phyloP scores from a whole-genome alignment of 2,113 vertebrate species.

The Misgurnus mizolepis region DNA sequence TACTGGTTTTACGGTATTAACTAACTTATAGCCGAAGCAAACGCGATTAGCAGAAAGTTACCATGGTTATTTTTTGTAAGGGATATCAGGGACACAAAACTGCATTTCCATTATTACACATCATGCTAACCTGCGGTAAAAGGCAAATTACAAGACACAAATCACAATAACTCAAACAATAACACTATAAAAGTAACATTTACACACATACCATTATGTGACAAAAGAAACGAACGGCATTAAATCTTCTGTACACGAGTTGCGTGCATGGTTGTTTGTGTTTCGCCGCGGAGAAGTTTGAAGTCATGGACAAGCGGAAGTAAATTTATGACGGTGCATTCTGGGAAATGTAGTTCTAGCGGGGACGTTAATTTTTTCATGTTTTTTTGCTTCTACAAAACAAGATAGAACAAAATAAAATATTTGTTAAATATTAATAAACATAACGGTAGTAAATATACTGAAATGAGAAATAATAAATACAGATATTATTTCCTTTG shows the following conservation, averaged over 20 bases:
- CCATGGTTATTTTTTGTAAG: not conserved
- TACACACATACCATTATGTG: conserved; percentile 25
- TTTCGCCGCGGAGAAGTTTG: conserved; percentile 40
- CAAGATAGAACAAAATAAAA: no score
- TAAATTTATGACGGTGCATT: conserved; percentile 19
- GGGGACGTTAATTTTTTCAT: not conserved
- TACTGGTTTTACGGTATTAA: no score
- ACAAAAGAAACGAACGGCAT: not conserved
- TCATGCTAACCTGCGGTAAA: not conserved
- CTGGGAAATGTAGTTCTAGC: conserved; percentile 36
- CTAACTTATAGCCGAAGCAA: no score
- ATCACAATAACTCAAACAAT: not conserved
- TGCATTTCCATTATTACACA: not conserved
- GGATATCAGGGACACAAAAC: not conserved
- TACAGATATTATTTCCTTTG: no score
- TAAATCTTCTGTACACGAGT: not conserved
- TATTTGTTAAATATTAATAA: no score
- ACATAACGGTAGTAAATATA: no score
- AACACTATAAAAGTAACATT: not conserved
- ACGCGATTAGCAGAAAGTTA: not conserved
- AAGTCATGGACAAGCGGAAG: conserved; percentile 41
- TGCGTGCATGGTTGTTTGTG: not conserved
- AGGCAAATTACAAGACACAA: not conserved
- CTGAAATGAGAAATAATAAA: no score
- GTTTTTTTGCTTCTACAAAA: not conserved